phyloP scores from a whole-genome alignment of 2,888 invertebrate genomes.

The Eupithecia subfuscata region DNA sequence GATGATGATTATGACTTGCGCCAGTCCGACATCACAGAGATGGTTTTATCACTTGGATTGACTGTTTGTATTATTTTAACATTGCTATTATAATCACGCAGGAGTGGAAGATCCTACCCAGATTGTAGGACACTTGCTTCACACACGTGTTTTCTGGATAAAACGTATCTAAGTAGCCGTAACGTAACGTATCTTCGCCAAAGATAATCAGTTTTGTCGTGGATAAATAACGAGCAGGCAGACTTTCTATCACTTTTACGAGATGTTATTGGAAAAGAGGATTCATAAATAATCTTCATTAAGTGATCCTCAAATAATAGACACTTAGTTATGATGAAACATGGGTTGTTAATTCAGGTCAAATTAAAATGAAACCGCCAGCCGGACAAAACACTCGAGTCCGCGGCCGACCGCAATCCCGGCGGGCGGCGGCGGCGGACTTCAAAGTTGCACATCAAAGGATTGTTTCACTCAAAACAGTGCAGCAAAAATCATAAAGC shows the following conservation, averaged over 20 bases:
- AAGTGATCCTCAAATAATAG: background rate
- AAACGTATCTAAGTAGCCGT: background rate
- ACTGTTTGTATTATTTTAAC: too few species aligned
- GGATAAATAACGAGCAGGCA: too few species aligned
- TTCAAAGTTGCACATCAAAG: constrained; percentile 1
- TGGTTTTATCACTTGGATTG: too few species aligned
- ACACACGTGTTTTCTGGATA: background rate
- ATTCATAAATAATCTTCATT: background rate
- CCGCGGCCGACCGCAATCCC: background rate
- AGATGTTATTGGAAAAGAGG: too few species aligned
- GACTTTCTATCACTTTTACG: too few species aligned
- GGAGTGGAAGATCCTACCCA: background rate
- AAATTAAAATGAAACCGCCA: background rate
- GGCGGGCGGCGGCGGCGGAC: background rate
- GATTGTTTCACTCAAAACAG: background rate
- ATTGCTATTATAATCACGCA: too few species aligned
- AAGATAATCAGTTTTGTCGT: too few species aligned
- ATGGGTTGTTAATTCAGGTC: constrained; percentile 1
- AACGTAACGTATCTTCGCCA: too few species aligned
- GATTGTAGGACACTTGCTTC: background rate
- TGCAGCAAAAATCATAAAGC: background rate
- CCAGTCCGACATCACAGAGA: too few species aligned
- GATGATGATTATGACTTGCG: too few species aligned
- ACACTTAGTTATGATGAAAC: background rate
- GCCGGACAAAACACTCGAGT: background rate